These are phyloP conservation scores for Argyrosomus japonicus DNA, from an alignment of 2,113 vertebrate genomes.

Conservation along the genomic window DNA sequence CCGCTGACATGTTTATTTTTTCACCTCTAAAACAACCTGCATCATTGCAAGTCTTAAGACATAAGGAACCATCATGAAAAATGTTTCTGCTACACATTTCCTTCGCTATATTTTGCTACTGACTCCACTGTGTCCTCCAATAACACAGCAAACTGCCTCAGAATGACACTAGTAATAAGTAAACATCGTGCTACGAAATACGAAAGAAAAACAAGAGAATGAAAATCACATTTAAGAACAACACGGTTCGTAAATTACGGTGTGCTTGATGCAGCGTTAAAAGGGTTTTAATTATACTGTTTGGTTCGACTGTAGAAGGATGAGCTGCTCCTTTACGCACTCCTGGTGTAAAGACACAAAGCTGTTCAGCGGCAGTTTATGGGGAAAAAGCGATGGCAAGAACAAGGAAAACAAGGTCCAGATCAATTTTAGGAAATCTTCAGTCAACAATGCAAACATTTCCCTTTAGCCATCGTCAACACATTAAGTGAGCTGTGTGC, in stretches of 20 bases:
- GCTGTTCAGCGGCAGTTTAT: neutral
- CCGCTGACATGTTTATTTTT: no score
- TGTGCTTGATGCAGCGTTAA: neutral
- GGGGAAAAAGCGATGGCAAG: neutral
- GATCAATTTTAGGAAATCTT: conserved; percentile 10
- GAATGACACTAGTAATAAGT: neutral
- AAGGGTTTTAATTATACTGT: neutral
- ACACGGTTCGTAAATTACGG: neutral
- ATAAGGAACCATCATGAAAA: no score
- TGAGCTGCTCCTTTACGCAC: neutral
- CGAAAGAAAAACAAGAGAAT: neutral
- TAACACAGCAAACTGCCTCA: neutral
- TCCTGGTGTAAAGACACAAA: neutral
- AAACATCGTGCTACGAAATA: neutral
- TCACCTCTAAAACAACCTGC: no score
- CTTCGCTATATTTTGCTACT: neutral
- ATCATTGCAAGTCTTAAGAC: no score
- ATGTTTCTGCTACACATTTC: no score
- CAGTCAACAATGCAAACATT: neutral
- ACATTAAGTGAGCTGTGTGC: conserved; percentile 3
- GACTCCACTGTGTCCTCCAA: neutral
- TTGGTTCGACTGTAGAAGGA: neutral
- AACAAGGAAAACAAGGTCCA: neutral
- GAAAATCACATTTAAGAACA: neutral
- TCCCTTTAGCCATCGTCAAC: conserved; percentile 7